Conservation (phyloP, 92 coral and sea anemone species). For the Epizoanthus ramosus region DNA sequence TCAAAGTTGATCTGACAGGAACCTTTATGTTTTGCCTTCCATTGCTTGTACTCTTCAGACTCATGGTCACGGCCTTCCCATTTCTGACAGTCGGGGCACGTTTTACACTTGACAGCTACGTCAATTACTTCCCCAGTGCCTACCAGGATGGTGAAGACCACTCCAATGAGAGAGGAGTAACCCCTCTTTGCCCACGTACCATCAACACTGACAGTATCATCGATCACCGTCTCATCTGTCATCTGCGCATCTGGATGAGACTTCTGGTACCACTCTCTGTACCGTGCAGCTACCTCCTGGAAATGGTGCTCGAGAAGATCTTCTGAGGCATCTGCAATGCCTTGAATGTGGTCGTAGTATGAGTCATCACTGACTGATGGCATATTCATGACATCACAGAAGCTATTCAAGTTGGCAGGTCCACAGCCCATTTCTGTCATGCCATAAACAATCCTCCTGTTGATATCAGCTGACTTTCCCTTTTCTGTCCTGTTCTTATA, state of each 20-base stretch:
- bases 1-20: not conserved
- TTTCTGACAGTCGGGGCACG: not conserved
- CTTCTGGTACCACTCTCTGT: not conserved
- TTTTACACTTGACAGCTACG: not conserved
- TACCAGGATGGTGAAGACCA: not conserved
- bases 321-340: constrained; percentile 23
- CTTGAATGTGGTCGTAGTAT: not conserved
- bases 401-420: not conserved
- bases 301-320: constrained; percentile 1
- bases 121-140: constrained; percentile 1
- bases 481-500: not conserved
- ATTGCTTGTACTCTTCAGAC: not conserved
- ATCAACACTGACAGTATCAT: constrained; percentile 1
- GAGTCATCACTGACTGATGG: constrained; percentile 2
- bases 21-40: not conserved
- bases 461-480: constrained; percentile 18
- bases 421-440: not conserved
- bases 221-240: not conserved
- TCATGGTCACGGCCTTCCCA: not conserved
- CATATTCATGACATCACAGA: constrained; percentile 12
- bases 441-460: constrained; percentile 2
- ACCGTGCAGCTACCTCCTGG: too few species aligned
- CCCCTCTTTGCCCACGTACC: constrained; percentile 7
- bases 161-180: not conserved
- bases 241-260: not conserved